phyloP scores from a whole-genome alignment of 2,113 vertebrate genomes.

The Epinephelus moara region DNA sequence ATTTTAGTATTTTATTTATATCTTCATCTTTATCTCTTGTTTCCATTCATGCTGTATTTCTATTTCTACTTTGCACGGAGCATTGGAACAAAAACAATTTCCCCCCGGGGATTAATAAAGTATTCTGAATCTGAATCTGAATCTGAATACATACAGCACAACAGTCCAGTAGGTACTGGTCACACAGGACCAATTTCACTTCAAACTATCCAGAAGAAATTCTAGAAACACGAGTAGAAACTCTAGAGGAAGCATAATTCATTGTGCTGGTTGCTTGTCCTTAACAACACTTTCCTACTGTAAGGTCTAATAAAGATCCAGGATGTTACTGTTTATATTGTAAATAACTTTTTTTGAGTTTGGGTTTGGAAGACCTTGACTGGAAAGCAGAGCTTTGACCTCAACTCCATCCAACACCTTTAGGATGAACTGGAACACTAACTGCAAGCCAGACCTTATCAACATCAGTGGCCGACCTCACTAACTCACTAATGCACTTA shows the following conservation, averaged over 20 bases:
- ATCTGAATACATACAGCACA: no score
- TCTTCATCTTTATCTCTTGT: no score
- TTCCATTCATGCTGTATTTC: no score
- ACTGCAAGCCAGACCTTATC: background rate
- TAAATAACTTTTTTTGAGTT: background rate
- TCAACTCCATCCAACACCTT: background rate
- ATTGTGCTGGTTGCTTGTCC: background rate
- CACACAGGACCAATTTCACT: no score
- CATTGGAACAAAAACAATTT: no score
- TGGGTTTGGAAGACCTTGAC: background rate
- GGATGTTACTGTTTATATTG: background rate
- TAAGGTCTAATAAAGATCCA: background rate
- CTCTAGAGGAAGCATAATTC: background rate
- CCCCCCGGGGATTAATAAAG: no score
- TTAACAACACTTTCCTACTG: background rate
- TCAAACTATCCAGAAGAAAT: background rate
- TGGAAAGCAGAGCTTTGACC: background rate
- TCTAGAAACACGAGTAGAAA: background rate
- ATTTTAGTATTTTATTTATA: no score
- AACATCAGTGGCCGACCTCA: constrained; percentile 1
- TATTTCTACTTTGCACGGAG: no score
- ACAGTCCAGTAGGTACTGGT: no score
- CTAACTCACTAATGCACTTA: background rate
- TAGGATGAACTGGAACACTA: background rate
- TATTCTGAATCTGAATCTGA: no score